phyloP scores from a whole-genome alignment of 2,888 invertebrate genomes.

The Epicampocera succincta region DNA sequence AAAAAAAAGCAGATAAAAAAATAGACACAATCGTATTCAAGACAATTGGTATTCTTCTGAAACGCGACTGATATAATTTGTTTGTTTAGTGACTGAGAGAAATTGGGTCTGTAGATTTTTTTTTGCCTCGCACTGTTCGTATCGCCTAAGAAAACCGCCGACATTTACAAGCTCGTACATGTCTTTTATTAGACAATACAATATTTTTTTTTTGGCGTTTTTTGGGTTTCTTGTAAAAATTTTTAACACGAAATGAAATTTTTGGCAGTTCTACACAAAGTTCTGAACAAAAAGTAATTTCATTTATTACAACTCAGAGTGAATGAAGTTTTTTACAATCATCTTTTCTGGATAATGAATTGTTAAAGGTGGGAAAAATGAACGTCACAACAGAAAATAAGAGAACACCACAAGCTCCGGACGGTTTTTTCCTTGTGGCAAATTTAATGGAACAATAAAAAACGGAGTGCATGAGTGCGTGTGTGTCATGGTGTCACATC shows the following conservation, averaged over 20 bases:
- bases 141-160: constrained; percentile 3
- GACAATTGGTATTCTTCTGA: no score
- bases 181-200: no score
- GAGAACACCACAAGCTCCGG: not conserved
- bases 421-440: not conserved
- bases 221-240: not conserved
- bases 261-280: constrained; percentile 51
- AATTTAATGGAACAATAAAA: not conserved
- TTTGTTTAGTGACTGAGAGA: no score
- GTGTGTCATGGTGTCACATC: constrained; percentile 34
- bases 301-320: not conserved
- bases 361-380: constrained; percentile 54
- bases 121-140: not conserved
- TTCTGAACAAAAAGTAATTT: constrained; percentile 7
- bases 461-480: not conserved
- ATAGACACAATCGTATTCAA: no score
- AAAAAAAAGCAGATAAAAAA: no score
- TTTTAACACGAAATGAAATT: constrained; percentile 11
- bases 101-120: not conserved
- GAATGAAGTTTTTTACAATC: constrained; percentile 23
- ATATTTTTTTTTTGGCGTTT: constrained; percentile 12
- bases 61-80: no score
- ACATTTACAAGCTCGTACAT: not conserved
- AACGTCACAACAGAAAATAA: constrained; percentile 16
- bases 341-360: constrained; percentile 60